phyloP scores from a whole-genome alignment of 1,140 invertebrate species.

The Lineus longissimus region DNA sequence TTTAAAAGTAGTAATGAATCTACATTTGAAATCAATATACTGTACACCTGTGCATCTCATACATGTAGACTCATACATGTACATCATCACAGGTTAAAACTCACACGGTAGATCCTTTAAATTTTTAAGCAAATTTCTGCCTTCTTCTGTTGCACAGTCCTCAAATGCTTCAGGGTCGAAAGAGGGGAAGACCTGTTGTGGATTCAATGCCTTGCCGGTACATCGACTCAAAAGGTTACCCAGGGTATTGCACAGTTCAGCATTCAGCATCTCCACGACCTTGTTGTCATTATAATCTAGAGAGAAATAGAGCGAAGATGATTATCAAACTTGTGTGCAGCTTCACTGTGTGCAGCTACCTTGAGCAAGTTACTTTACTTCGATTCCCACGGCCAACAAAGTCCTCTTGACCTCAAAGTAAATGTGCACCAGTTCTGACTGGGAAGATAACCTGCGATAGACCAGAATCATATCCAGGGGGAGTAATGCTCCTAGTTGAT shows the following conservation, averaged over 20 bases:
- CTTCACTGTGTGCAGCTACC: too few relatives aligned
- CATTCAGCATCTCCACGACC: slow-evolving; percentile 75
- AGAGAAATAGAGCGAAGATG: slow-evolving; percentile 15
- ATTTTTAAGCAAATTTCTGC: slow-evolving; percentile 59
- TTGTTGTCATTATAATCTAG: slow-evolving; percentile 82
- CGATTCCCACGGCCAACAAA: too few relatives aligned
- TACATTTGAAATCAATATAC: too few relatives aligned
- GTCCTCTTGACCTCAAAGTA: too few relatives aligned
- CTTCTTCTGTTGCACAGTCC: slow-evolving; percentile 48
- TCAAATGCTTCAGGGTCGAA: slow-evolving; percentile 56
- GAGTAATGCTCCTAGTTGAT: too few relatives aligned
- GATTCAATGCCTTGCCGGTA: slow-evolving; percentile 74
- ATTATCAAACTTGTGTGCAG: not conserved
- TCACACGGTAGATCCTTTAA: slow-evolving; percentile 61
- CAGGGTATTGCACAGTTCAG: slow-evolving; percentile 86
- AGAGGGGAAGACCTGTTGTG: slow-evolving; percentile 67
- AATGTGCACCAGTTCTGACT: too few relatives aligned
- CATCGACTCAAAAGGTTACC: slow-evolving; percentile 86
- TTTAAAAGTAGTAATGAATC: too few relatives aligned
- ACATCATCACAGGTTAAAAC: slow-evolving; percentile 4
- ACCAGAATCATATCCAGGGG: too few relatives aligned
- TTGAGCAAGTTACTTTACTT: too few relatives aligned
- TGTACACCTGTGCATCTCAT: too few relatives aligned
- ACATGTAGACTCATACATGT: too few relatives aligned
- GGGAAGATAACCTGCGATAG: too few relatives aligned